Evolutionary conservation across 2,888 invertebrate genomes (phyloP).

Genomic region (Aleiodes alternator): DNA sequence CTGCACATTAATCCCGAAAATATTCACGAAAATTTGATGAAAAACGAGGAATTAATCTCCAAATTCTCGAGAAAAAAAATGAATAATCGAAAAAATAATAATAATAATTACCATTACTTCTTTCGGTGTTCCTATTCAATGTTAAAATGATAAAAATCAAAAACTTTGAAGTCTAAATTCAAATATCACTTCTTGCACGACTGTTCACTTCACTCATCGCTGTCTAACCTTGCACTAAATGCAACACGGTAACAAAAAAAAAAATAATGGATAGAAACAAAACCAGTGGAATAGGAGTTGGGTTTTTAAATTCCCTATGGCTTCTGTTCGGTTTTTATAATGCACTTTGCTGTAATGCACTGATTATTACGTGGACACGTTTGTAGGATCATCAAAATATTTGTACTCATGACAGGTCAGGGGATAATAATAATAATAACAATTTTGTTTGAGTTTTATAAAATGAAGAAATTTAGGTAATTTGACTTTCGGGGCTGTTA

Average conservation of each 20-base stretch:
- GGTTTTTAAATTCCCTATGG: conserved; percentile 20
- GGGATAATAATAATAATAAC: too few relatives aligned
- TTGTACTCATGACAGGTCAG: too few relatives aligned
- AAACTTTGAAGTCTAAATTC: background rate
- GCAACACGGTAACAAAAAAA: conserved; percentile 63
- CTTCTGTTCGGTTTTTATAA: background rate
- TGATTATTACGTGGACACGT: background rate
- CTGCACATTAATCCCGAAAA: too few relatives aligned
- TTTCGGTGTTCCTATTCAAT: background rate
- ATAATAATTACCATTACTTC: too few relatives aligned
- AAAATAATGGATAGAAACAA: conserved; percentile 59
- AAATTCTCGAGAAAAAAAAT: too few relatives aligned
- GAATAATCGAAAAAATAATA: too few relatives aligned
- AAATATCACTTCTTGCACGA: conserved; percentile 1
- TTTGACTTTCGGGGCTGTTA: too few relatives aligned
- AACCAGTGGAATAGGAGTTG: background rate
- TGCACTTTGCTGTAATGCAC: background rate
- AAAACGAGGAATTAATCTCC: too few relatives aligned
- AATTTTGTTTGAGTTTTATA: too few relatives aligned
- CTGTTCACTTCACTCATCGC: conserved; percentile 69
- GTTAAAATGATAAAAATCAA: background rate
- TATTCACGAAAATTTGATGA: too few relatives aligned
- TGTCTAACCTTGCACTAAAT: conserved; percentile 72
- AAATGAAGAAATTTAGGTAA: too few relatives aligned
- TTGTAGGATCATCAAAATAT: too few relatives aligned